A percentile compares a stretch with the other conserved stretches of the same genome.
Conservation (phyloP, 92 coral and sea anemone species). For the Plumapathes pennacea region DNA sequence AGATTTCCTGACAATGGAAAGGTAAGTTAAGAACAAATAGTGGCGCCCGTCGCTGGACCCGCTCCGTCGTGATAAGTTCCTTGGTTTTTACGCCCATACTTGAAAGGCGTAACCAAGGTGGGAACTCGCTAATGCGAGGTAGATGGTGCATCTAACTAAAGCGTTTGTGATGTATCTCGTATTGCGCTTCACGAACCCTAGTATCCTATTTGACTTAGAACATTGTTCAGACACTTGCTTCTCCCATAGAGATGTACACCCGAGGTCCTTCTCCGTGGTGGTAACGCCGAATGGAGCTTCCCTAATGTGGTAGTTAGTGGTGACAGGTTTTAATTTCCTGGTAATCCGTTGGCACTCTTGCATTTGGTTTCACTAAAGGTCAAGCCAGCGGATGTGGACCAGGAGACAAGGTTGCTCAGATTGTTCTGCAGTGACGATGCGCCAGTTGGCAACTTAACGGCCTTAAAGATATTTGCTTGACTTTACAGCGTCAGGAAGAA, state of each 20-base stretch:
- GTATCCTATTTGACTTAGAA: constrained; percentile 37
- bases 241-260: no score
- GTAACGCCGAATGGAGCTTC: constrained; percentile 4
- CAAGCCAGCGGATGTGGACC: constrained; percentile 39
- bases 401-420: constrained; percentile 19
- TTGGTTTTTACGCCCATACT: constrained; percentile 39
- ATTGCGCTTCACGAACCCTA: constrained; percentile 20
- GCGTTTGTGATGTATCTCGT: constrained; percentile 17
- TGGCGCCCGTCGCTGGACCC: constrained; percentile 26
- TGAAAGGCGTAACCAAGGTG: constrained; percentile 39
- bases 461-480: constrained; percentile 28
- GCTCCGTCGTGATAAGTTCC: constrained; percentile 13
- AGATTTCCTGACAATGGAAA: constrained; percentile 22
- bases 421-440: constrained; percentile 28
- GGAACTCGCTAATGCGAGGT: constrained; percentile 30
- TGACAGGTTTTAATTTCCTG: constrained; percentile 18
- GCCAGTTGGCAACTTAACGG: constrained; percentile 21
- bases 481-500: constrained; percentile 27
- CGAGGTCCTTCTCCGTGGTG: constrained; percentile 32
- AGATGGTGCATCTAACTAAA: constrained; percentile 14
- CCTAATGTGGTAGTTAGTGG: constrained; percentile 19
- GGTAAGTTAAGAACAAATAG: constrained; percentile 17
- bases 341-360: constrained; percentile 25
- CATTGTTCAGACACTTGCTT: constrained; percentile 26
- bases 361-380: constrained; percentile 26